Conservation (phyloP, 2,113 vertebrate species). For the Columba janthina region DNA sequence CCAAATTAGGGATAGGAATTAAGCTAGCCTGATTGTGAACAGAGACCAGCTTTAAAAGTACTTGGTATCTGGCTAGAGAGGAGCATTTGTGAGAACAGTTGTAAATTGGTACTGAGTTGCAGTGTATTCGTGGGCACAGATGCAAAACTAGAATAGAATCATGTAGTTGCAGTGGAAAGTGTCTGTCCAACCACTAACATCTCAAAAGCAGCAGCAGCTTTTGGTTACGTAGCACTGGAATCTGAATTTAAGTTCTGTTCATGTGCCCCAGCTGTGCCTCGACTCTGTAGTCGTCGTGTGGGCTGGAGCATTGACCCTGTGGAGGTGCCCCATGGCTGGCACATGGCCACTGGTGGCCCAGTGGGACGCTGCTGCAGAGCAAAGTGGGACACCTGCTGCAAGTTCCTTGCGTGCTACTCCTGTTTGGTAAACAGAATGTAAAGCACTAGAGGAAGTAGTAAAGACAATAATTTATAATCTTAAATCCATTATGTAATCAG, state of each 20-base stretch:
- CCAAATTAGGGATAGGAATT: not conserved
- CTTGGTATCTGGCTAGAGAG: not conserved
- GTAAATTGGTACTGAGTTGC: not conserved
- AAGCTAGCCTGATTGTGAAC: not conserved
- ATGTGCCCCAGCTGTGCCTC: not conserved
- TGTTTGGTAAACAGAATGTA: not conserved
- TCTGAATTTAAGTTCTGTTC: fast-evolving
- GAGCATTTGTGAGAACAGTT: not conserved
- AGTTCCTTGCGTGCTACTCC: not conserved
- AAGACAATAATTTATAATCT: constrained; percentile 24
- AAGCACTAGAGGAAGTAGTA: constrained; percentile 32
- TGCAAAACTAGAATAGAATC: not conserved
- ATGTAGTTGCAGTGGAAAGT: not conserved
- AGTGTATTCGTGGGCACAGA: not conserved
- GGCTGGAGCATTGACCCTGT: fast-evolving
- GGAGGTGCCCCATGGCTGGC: not conserved
- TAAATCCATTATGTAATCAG: not conserved
- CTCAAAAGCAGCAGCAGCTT: not conserved
- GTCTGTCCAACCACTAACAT: not conserved
- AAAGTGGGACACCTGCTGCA: not conserved
- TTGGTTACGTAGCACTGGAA: fast-evolving
- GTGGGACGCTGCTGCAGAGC: not conserved
- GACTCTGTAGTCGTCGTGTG: fast-evolving
- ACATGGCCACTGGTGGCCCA: fast-evolving
- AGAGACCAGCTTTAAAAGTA: not conserved